Evolutionary conservation across 37 sponge, comb jelly and placozoan species (phyloP), one percentile per base, ranked within the genome.

Genomic region (Beroe ovata): DNA sequence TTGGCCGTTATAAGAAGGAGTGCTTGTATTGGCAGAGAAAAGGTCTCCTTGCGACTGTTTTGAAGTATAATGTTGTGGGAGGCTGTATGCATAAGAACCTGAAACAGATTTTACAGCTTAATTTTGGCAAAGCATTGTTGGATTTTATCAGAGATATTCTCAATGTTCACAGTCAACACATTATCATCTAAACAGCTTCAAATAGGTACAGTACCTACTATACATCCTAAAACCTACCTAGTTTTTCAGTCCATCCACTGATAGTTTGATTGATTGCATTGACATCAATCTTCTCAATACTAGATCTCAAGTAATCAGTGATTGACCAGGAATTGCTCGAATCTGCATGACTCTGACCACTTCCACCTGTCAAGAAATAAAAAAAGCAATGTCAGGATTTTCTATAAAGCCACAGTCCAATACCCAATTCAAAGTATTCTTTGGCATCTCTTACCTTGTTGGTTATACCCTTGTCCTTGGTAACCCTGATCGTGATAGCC

Each of bases 271-370:
- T 77, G 33, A 77, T 77, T 1, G 84, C 22, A 42, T 77, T 77
- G 21, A 77, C 54, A 36, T 77, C 84, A 21, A 77, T 77, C 84
- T 77, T 77, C 26, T 77, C 84, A 0, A 77, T 77, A 1, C 84
- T 35, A 1, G 84, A 20, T 8, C 84, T 30, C 8, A 77, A 19
- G 26, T 42, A 42, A 21, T 77, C 84, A n/a, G 84, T 77, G 14
- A 77, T 8, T 2, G 84, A 77, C 84, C 84, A 77, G 47, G 84
- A 77, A 47, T 47, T 47, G 11, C 54, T 11, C 6, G 54, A 6
- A 47, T 47, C 54, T 47, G 11, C 54, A 47, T 11, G 6, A 47
- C 54, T 47, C 11, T 47, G 54, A 62, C 29, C 63, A 6, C 22
- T 6, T 16, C 29, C 29, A 19, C 59, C 59, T 58, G 59, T 11